Conservation (phyloP, 2,888 invertebrate species). For the Himalopsyche anomala region DNA sequence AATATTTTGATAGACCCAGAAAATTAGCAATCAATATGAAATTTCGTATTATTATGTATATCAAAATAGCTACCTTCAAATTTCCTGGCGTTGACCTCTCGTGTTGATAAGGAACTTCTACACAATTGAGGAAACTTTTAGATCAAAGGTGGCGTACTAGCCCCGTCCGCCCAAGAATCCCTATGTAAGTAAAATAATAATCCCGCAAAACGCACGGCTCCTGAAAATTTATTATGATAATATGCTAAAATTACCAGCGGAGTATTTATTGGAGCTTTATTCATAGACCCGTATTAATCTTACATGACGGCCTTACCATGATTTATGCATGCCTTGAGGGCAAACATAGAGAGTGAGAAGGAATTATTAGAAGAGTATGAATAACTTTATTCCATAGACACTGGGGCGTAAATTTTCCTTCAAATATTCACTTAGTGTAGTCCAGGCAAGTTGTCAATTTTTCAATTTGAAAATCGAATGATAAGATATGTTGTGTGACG, state of each 20-base stretch:
- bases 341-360: not conserved
- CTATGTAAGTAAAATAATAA: slow-evolving; percentile 56
- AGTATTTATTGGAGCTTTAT: slow-evolving; percentile 65
- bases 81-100: slow-evolving; percentile 3
- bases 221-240: slow-evolving; percentile 64
- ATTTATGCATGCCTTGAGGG: slow-evolving; percentile 60
- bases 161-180: not conserved
- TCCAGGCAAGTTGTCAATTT: no score
- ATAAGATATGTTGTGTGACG: no score
- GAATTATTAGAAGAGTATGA: not conserved
- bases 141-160: slow-evolving; percentile 31
- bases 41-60: not conserved
- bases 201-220: slow-evolving; percentile 56
- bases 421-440: no score
- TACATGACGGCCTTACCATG: slow-evolving; percentile 62
- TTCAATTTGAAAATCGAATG: no score
- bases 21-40: no score
- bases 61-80: not conserved
- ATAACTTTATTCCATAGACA: not conserved
- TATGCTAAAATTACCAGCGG: slow-evolving; percentile 63
- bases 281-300: slow-evolving; percentile 64
- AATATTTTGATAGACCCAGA: no score
- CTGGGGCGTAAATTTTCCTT: not conserved
- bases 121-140: slow-evolving; percentile 42
- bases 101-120: not conserved